Evolutionary conservation across 2,113 vertebrate species (phyloP), one percentile per base, ranked within the genome.

Genomic region (Geothlypis trichas): DNA sequence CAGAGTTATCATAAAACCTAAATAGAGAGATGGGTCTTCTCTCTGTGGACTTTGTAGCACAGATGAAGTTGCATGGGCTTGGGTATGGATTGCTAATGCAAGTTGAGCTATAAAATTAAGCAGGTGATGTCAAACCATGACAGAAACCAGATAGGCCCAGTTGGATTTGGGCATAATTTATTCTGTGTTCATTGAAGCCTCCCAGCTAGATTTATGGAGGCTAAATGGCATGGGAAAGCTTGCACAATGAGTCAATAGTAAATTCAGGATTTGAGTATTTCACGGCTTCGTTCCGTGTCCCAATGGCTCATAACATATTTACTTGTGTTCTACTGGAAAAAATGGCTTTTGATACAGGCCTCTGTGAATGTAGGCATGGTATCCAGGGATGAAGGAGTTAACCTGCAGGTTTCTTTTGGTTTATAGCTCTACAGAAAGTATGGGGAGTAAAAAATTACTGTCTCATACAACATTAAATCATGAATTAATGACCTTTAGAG

Each of bases 51-150:
- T 74, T 88, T 12, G 24, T 66, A 68, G 68, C 58, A 72, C 54
- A 78, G 83, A 94, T 92, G 83, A 94, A 44, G 65, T 79, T 93
- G 80, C 86, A 75, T 69, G 85, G 61, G 73, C 74, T 88, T 84
- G 65, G 92, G 62, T 89, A 84, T 87, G 90, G 85, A 72, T 94
- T 73, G n/a, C 86, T 96, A 92, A 88, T 90, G 80, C 4, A 23
- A 84, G 83, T 62, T 89, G 84, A 90, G 80, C 95, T 68, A 61
- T 96, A 96, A 97, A 94, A 90, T 72, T 73, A 46, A 96, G 95
- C 96, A 95, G 95, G 93, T 96, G 96, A 96, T 94, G 86, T 95
- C 93, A 94, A 96, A 96, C 96, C 96, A 96, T 95, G 96, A 97
- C 90, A 96, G 95, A 97, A 96, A 96, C 92, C 83, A 96, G 95